Percentiles rank a stretch among this genome's conserved stretches.
phyloP scores from a whole-genome alignment of 2,888 invertebrate genomes.

The Malthinus seriepunctatus region DNA sequence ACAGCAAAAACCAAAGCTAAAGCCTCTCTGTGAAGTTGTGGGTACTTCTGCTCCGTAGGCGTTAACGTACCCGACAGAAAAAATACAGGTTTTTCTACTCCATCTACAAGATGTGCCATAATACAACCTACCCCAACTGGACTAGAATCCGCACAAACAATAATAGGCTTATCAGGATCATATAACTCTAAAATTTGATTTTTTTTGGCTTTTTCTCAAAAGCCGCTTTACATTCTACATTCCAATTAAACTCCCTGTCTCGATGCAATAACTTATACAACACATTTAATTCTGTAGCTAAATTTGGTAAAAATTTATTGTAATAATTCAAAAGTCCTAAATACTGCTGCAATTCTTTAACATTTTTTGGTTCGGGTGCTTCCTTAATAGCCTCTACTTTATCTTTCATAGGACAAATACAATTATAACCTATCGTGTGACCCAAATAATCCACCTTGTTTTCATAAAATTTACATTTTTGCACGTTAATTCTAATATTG shows the following conservation, averaged over 20 bases:
- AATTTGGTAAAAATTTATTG: constrained; percentile 3
- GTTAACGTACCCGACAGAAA: neutral
- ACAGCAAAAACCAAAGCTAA: constrained; percentile 1
- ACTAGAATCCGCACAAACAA: constrained; percentile 6
- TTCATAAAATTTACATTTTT: constrained; percentile 35
- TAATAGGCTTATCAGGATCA: constrained; percentile 7
- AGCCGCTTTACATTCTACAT: neutral
- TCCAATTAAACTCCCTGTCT: constrained; percentile 25
- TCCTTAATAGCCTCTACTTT: constrained; percentile 20
- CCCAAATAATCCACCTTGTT: constrained; percentile 35
- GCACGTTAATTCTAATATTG: constrained; percentile 34
- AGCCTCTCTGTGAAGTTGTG: constrained; percentile 7
- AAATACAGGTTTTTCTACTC: constrained; percentile 8
- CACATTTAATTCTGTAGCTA: constrained; percentile 1
- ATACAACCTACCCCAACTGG: constrained; percentile 4
- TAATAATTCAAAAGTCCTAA: neutral
- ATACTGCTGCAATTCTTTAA: neutral
- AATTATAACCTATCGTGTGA: constrained; percentile 20
- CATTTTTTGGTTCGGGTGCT: neutral
- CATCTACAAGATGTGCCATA: constrained; percentile 3
- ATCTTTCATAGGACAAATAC: constrained; percentile 7
- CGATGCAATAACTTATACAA: neutral
- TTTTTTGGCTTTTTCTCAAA: constrained; percentile 4
- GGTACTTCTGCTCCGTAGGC: constrained; percentile 3
- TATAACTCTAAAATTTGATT: constrained; percentile 7